phyloP scores from a whole-genome alignment of 2,797 vertebrate species.

The Pangasius mekongensis region DNA sequence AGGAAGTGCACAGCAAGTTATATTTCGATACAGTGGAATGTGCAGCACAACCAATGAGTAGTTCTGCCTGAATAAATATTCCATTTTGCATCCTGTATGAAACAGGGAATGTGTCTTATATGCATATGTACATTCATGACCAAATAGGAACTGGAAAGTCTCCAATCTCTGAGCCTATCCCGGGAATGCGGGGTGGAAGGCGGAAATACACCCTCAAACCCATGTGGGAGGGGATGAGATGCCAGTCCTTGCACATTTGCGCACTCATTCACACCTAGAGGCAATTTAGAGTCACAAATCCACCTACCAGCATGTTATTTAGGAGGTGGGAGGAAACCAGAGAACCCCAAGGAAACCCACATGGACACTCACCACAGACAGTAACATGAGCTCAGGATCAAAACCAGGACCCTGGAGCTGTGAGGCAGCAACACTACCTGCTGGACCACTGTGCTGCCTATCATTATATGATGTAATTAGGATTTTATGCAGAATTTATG shows the following conservation, averaged over 20 bases:
- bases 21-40: not conserved
- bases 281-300: not conserved
- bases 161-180: not conserved
- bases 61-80: not conserved
- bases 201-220: not conserved
- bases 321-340: not conserved
- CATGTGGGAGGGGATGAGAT: not conserved
- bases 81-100: not conserved
- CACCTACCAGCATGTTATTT: not conserved
- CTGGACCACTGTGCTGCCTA: not conserved
- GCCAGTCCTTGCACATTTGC: not conserved
- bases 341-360: not conserved
- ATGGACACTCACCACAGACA: not conserved
- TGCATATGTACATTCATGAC: not conserved
- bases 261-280: not conserved
- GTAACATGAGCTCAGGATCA: not conserved
- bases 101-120: not conserved
- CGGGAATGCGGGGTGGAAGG: not conserved
- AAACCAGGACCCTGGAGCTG: not conserved
- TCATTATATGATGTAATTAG: not conserved
- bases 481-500: constrained; percentile 70
- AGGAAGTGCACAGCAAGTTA: not conserved
- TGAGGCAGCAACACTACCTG: constrained; percentile 57
- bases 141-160: not conserved
- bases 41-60: not conserved